A percentile compares a stretch with the other conserved stretches of the same genome.
phyloP scores from a whole-genome alignment of 35 echinoderm and acorn worm species.

The Ophioderma brevispina region DNA sequence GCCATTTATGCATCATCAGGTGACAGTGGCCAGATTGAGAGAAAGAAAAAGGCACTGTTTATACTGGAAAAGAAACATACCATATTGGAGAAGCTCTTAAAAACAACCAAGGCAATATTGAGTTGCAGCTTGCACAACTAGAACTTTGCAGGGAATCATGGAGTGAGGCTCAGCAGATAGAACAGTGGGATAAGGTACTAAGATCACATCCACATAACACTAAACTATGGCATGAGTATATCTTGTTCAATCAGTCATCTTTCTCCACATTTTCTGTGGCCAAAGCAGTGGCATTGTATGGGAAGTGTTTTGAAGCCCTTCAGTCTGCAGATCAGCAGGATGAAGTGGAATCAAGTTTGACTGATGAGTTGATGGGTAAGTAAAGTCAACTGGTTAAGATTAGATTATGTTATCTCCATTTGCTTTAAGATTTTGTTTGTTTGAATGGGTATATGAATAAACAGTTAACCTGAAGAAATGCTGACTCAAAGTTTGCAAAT shows the following conservation, averaged over 20 bases:
- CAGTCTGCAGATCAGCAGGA: background rate
- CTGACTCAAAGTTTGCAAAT: too few relatives aligned
- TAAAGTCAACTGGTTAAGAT: too few relatives aligned
- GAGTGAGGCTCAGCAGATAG: conserved; percentile 39
- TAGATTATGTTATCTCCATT: too few relatives aligned
- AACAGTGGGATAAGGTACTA: conserved; percentile 80
- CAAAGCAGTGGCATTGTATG: conserved; percentile 62
- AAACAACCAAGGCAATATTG: conserved; percentile 60
- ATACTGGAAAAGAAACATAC: conserved; percentile 80
- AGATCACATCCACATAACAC: conserved; percentile 62
- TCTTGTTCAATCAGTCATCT: conserved; percentile 68
- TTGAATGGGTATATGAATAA: too few relatives aligned
- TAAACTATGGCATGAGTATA: conserved; percentile 71
- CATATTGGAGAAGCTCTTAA: conserved; percentile 85
- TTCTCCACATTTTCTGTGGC: conserved; percentile 79
- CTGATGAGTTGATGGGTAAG: conserved; percentile 75
- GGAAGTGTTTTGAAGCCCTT: conserved; percentile 49
- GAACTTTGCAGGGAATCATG: conserved; percentile 78
- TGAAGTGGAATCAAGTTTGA: background rate
- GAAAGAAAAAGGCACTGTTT: conserved; percentile 35
- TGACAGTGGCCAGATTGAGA: background rate
- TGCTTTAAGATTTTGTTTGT: too few relatives aligned
- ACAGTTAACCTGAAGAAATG: too few relatives aligned
- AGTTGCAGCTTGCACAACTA: conserved; percentile 76
- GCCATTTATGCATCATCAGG: background rate